phyloP scores from a whole-genome alignment of 2,888 invertebrate genomes.

The Chalcosyrphus nemorum region DNA sequence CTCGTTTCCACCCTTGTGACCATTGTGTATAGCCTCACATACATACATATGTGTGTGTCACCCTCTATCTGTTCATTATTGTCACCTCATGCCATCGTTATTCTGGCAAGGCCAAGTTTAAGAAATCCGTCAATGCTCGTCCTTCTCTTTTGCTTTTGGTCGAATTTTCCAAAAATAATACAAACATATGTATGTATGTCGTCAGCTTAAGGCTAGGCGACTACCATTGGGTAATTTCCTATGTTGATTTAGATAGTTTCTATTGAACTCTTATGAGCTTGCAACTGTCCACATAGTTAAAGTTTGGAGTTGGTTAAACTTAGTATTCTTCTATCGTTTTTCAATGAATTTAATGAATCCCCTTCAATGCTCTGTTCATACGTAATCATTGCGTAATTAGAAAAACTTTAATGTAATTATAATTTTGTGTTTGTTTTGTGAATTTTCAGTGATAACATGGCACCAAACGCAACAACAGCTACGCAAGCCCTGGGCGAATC shows the following conservation, averaged over 20 bases:
- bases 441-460: slow-evolving; percentile 75
- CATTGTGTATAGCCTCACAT: not conserved
- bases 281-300: not conserved
- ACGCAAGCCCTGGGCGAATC: slow-evolving; percentile 79
- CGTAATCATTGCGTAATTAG: not conserved
- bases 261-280: not conserved
- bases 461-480: slow-evolving; percentile 81
- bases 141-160: not conserved
- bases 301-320: not conserved
- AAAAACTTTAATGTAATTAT: not conserved
- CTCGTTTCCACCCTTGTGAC: not conserved
- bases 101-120: slow-evolving; percentile 28
- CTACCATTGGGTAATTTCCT: not conserved
- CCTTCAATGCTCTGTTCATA: not conserved
- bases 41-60: not conserved
- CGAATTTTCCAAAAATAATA: not conserved
- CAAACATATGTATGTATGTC: too few species aligned
- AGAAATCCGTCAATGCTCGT: not conserved
- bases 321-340: not conserved
- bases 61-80: slow-evolving; percentile 7
- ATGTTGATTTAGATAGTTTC: not conserved
- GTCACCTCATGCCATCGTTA: not conserved
- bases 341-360: not conserved
- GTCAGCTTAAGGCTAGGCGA: not conserved
- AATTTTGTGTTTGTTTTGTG: not conserved